Evolutionary conservation across 2,888 invertebrate genomes (phyloP), one percentile per base, ranked within the genome.

Genomic region (Parnassius smintheus): DNA sequence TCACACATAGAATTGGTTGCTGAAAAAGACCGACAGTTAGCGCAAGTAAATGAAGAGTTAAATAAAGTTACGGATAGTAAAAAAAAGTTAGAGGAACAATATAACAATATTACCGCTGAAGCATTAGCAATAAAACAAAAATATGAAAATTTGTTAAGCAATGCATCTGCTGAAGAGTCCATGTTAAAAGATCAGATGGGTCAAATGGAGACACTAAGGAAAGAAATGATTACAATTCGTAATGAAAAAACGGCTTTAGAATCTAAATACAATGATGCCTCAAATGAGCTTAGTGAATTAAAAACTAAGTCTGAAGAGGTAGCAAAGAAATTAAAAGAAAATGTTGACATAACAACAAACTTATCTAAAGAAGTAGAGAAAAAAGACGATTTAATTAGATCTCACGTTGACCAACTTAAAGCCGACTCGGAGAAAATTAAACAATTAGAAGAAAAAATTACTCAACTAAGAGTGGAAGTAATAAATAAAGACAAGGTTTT

Each of bases 21-120:
- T 59, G 91, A 93, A 78, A 92, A 93, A 75, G 91, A 92, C 70
- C 84, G 88, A 2, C 91, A 93, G 81, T 76, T 93, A 44, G 68
- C 75, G 42, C 79, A 84, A 72, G 72, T 86, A 9, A 87, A 78
- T 65, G 86, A 87, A 56, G 87, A 90, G 72, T 75, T 87, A 2
- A 81, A 77, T 68, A 87, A 86, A 80, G 74, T 75, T 12, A 77
- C 81, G 60, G 90, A 91, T 65, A 80, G 70, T 54, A 93, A 92
- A 75, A 85, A 88, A 62, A 82, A 83, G 52, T 68, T 93, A 49
- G 93, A 93, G 76, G 92, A 91, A 64, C 82, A 88, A 67, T 69
- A 92, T n/a, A 88, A 82, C 72, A 86, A 78, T 62, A 77, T 78
- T 42, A 72, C 78, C 51, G 73, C 86, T 66, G 91, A 91, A 76